These are phyloP conservation scores for Urocyon cinereoargenteus DNA, from an alignment of 2,797 vertebrate species.

Conservation along the genomic window DNA sequence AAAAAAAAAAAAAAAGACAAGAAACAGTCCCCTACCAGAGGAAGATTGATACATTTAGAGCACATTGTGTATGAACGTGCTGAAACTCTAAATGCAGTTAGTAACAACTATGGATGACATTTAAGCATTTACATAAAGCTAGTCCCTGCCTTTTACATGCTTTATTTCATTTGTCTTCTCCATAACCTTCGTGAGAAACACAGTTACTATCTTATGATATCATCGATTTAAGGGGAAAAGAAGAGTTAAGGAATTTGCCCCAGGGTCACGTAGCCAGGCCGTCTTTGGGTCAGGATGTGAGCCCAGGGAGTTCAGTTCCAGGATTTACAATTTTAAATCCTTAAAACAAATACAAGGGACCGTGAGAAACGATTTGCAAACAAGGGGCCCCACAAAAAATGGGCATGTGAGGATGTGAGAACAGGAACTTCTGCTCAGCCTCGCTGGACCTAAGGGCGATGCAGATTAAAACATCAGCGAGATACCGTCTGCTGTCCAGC, in stretches of 20 bases:
- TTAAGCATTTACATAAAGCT: neutral
- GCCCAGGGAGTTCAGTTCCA: neutral
- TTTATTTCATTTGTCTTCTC: neutral
- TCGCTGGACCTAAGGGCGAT: neutral
- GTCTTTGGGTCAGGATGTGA: neutral
- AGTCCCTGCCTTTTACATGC: neutral
- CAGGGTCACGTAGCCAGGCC: neutral
- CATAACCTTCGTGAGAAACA: neutral
- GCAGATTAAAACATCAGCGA: neutral
- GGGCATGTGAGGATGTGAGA: neutral
- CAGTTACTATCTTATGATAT: neutral
- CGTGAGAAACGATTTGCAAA: neutral
- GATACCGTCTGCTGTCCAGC: slow-evolving; percentile 30
- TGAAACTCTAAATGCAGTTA: neutral
- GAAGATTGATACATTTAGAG: neutral
- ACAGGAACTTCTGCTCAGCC: neutral
- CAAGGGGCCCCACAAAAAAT: neutral
- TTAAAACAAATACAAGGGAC: neutral
- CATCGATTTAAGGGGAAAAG: neutral
- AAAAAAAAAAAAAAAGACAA: neutral
- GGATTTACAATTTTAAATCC: neutral
- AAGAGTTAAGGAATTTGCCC: neutral
- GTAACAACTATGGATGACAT: neutral
- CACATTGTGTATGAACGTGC: neutral
- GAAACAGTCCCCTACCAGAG: neutral